Evolutionary conservation across 2,113 vertebrate genomes (phyloP).

Genomic region (Numida meleagris): DNA sequence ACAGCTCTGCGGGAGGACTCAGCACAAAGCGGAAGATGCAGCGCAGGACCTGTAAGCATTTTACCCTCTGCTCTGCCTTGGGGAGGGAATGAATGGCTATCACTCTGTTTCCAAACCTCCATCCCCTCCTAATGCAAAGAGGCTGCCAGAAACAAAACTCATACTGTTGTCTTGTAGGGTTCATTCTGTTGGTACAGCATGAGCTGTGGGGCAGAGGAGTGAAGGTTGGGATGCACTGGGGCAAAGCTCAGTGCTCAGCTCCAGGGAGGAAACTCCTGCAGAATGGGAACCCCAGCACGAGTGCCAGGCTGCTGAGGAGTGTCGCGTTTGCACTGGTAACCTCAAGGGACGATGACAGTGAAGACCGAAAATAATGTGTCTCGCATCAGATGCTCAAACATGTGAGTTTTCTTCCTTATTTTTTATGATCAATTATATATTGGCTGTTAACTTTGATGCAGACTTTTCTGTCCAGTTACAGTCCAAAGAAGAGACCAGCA

Average conservation of each 20-base stretch:
- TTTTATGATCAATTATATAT: background rate
- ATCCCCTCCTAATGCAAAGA: background rate
- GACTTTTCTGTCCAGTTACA: background rate
- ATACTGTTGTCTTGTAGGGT: rapidly evolving
- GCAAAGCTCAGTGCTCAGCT: too few species aligned
- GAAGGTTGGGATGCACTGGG: background rate
- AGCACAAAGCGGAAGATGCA: background rate
- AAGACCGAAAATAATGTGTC: background rate
- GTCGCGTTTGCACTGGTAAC: rapidly evolving
- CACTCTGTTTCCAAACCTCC: background rate
- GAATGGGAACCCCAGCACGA: rapidly evolving
- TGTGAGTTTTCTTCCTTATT: background rate
- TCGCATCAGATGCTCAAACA: background rate
- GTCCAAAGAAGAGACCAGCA: background rate
- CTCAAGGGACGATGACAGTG: rapidly evolving
- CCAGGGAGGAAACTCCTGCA: too few species aligned
- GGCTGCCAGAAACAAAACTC: background rate
- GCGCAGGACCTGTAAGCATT: background rate
- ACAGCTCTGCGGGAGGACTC: background rate
- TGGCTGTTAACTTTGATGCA: background rate
- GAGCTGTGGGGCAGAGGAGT: rapidly evolving
- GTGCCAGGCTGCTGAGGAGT: background rate
- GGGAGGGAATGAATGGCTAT: background rate
- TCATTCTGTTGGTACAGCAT: rapidly evolving
- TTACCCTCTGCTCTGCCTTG: background rate